A percentile compares a stretch with the other conserved stretches of the same genome.
Evolutionary conservation across 2,797 vertebrate species (phyloP).

Genomic region (Aldrovandia affinis): DNA sequence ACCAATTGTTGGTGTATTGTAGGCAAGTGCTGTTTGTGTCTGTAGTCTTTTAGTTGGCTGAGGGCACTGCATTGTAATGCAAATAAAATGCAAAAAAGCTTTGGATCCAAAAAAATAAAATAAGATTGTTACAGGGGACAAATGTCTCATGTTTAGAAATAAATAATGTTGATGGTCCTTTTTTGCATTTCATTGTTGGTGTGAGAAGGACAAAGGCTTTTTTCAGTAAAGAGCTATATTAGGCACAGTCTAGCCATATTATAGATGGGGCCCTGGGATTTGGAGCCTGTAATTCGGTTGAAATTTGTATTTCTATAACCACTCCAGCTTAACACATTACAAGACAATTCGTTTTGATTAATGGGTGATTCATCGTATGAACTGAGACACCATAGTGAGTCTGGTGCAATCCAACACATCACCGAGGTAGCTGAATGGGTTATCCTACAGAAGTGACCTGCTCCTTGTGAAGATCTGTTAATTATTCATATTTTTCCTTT

Average conservation of each 20-base stretch:
- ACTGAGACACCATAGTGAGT: neutral
- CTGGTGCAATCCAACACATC: neutral
- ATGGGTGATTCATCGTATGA: neutral
- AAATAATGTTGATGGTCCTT: neutral
- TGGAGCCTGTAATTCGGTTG: neutral
- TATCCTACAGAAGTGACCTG: neutral
- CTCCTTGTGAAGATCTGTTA: neutral
- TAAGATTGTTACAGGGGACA: neutral
- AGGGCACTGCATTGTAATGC: neutral
- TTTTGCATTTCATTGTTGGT: neutral
- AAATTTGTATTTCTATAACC: neutral
- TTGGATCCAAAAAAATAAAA: neutral
- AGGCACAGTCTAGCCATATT: neutral
- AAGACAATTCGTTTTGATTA: neutral
- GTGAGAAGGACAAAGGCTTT: neutral
- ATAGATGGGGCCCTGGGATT: neutral
- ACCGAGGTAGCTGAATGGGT: neutral
- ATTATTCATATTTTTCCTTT: neutral
- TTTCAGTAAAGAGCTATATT: neutral
- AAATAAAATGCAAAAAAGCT: neutral
- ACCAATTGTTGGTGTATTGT: conserved; percentile 26
- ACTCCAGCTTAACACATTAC: neutral
- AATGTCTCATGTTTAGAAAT: neutral
- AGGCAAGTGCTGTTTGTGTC: neutral
- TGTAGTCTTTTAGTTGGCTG: neutral